These are phyloP conservation scores for Strix occidentalis DNA, from an alignment of 2,797 vertebrate species.

Conservation along the genomic window DNA sequence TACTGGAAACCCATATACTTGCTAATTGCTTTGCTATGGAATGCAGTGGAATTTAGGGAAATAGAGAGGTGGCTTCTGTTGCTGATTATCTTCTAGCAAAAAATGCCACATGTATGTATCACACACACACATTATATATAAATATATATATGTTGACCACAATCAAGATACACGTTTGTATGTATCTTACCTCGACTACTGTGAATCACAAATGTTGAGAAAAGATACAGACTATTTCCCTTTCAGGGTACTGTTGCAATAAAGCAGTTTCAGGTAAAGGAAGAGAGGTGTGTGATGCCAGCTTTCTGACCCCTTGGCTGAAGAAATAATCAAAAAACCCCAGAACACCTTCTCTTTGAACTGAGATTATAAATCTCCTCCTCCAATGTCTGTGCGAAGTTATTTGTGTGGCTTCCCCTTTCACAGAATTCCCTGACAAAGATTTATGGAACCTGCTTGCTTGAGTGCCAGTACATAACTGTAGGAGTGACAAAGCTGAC, in stretches of 20 bases:
- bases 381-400: neutral
- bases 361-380: neutral
- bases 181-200: neutral
- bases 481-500: neutral
- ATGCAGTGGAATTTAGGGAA: neutral
- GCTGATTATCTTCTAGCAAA: neutral
- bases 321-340: neutral
- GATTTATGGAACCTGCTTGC: neutral
- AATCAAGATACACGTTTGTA: neutral
- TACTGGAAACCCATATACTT: neutral
- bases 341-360: neutral
- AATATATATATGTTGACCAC: neutral
- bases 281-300: neutral
- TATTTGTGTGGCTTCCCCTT: conserved; percentile 8
- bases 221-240: neutral
- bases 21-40: neutral
- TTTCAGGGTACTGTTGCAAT: neutral
- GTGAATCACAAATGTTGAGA: neutral
- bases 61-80: neutral
- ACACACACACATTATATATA: neutral
- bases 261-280: neutral
- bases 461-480: neutral
- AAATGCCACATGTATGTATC: neutral
- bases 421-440: neutral
- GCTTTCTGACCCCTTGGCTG: neutral